phyloP scores from a whole-genome alignment of 2,797 vertebrate genomes.

The Mormyrus proboscirostris region DNA sequence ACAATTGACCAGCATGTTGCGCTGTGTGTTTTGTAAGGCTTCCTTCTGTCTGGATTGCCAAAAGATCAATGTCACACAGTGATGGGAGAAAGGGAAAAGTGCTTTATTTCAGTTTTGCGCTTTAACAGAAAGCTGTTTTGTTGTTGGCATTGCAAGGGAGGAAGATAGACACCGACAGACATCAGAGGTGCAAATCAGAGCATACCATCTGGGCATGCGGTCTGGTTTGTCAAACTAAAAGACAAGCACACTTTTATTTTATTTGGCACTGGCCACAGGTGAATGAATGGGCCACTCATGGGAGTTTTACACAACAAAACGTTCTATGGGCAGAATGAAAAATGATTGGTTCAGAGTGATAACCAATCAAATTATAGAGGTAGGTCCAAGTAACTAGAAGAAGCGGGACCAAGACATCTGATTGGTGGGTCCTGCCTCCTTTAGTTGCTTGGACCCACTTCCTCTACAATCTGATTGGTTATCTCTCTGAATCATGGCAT shows the following conservation, averaged over 20 bases:
- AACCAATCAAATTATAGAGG: neutral
- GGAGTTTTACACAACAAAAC: neutral
- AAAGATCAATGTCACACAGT: neutral
- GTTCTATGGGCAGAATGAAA: neutral
- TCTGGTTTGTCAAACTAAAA: neutral
- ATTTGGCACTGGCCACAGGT: neutral
- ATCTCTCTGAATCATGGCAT: neutral
- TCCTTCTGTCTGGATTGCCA: neutral
- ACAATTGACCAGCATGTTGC: neutral
- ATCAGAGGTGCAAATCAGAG: neutral
- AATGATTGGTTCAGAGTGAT: neutral
- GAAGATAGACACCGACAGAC: neutral
- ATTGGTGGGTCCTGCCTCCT: neutral
- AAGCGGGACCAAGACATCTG: neutral
- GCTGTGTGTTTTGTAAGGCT: neutral
- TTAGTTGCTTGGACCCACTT: neutral
- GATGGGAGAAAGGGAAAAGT: neutral
- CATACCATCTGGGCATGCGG: neutral
- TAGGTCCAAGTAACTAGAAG: neutral
- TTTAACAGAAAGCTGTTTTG: neutral
- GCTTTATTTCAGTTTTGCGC: neutral
- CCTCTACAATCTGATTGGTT: neutral
- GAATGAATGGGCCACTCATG: neutral
- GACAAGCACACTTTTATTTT: neutral
- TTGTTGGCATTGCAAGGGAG: neutral